These are phyloP conservation scores for Epinephelus cyanopodus DNA, from an alignment of 2,113 vertebrate genomes.

Conservation along the genomic window DNA sequence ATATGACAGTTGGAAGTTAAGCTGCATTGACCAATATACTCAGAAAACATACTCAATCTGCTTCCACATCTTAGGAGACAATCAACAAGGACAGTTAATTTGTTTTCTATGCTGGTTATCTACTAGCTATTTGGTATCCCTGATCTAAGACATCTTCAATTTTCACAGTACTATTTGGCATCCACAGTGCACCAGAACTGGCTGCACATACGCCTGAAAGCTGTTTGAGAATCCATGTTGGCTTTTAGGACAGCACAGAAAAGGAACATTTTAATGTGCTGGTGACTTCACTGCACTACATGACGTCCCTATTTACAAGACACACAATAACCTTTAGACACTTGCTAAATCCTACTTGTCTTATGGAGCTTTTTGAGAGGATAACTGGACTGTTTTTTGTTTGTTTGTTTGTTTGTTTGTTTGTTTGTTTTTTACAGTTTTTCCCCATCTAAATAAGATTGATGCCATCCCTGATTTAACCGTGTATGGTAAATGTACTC, in stretches of 20 bases:
- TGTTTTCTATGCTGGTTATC: neutral
- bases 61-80: neutral
- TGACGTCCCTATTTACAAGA: neutral
- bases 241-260: too few species aligned
- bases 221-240: neutral
- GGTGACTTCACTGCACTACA: neutral
- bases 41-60: neutral
- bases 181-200: neutral
- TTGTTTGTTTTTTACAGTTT: too few species aligned
- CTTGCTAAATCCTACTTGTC: neutral
- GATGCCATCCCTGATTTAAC: neutral
- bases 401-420: too few species aligned
- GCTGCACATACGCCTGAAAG: too few species aligned
- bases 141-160: neutral
- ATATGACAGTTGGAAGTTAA: neutral
- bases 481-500: neutral
- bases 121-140: neutral
- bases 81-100: neutral
- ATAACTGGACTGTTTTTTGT: neutral
- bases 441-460: neutral
- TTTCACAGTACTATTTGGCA: neutral
- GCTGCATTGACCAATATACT: neutral
- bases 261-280: neutral
- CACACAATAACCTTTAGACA: neutral
- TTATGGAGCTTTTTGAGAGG: neutral